Evolutionary conservation across 2,797 vertebrate genomes (phyloP).

Genomic region (Falco rusticolus): DNA sequence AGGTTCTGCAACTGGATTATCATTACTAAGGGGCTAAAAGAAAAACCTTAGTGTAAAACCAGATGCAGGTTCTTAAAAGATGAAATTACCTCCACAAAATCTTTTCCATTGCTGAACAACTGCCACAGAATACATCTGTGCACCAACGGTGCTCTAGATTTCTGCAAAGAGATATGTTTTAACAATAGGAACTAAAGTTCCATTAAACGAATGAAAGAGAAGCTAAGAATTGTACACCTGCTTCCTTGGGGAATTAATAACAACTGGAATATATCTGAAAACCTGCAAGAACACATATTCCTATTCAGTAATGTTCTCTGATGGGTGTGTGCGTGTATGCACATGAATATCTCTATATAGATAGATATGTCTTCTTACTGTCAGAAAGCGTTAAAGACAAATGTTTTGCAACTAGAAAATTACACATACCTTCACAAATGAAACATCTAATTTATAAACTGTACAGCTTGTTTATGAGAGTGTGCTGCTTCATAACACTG

Average conservation of each 20-base stretch:
- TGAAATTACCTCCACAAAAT: not conserved
- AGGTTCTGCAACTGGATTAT: not conserved
- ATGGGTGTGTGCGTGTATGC: fast-evolving
- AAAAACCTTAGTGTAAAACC: not conserved
- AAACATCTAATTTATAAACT: not conserved
- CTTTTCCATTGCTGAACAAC: not conserved
- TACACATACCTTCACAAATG: not conserved
- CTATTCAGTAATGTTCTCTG: not conserved
- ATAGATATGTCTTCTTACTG: not conserved
- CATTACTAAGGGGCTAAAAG: not conserved
- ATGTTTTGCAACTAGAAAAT: not conserved
- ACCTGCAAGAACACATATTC: not conserved
- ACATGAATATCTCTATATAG: fast-evolving
- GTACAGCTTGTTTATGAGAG: not conserved
- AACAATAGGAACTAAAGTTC: not conserved
- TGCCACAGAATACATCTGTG: not conserved
- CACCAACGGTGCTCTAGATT: not conserved
- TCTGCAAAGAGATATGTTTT: not conserved
- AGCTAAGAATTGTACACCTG: not conserved
- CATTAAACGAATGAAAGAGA: not conserved
- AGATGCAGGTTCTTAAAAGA: not conserved
- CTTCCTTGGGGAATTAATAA: not conserved
- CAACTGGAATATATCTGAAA: not conserved
- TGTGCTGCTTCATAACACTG: not conserved
- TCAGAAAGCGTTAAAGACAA: not conserved